Evolutionary conservation across 92 coral and sea anemone genomes (phyloP).

Genomic region (Micromussa lordhowensis): DNA sequence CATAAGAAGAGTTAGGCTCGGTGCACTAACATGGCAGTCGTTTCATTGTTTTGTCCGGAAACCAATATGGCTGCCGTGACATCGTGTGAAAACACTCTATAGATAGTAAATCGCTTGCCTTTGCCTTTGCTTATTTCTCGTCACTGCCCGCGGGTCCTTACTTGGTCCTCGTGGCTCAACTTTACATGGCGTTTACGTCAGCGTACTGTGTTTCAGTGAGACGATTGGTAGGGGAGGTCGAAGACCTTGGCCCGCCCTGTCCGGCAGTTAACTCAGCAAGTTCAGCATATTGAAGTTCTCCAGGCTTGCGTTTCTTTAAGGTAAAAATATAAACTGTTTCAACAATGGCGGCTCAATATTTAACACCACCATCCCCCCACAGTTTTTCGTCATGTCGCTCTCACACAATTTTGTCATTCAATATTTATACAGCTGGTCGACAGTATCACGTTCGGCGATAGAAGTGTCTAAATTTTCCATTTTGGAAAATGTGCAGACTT

Average conservation of each 20-base stretch:
- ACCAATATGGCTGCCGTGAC: too few relatives aligned
- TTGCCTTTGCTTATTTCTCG: background rate
- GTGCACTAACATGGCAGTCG: too few relatives aligned
- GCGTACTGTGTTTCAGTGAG: background rate
- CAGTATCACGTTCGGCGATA: too few relatives aligned
- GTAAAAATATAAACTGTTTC: background rate
- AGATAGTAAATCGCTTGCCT: background rate
- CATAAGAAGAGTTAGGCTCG: too few relatives aligned
- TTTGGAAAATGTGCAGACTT: too few relatives aligned
- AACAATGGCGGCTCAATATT: background rate
- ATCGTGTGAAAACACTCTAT: too few relatives aligned
- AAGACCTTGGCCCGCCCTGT: background rate
- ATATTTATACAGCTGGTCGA: too few relatives aligned
- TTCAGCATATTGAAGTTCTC: background rate
- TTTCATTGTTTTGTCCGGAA: too few relatives aligned
- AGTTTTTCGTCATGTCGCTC: too few relatives aligned
- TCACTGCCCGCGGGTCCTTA: background rate
- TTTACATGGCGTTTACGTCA: background rate
- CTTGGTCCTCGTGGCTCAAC: background rate
- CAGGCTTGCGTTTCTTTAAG: background rate
- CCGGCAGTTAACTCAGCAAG: background rate
- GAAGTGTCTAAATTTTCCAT: too few relatives aligned
- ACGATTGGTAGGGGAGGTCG: background rate
- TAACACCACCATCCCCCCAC: background rate
- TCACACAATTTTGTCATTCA: too few relatives aligned